phyloP scores from a whole-genome alignment of 2,113 vertebrate species.

The Laticauda laticaudata region DNA sequence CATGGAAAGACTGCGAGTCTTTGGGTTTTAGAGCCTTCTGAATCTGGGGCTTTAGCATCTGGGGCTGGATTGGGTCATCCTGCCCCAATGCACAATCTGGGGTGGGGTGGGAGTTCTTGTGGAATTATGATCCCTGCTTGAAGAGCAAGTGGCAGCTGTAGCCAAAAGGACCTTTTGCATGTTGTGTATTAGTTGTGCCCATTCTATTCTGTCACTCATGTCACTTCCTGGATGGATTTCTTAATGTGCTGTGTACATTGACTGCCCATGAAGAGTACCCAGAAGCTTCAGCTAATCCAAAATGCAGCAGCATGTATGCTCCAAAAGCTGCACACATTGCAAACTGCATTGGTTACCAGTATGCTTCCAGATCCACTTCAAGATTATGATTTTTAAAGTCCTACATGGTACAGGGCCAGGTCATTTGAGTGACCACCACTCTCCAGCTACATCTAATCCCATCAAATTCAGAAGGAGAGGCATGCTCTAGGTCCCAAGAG shows the following conservation, averaged over 20 bases:
- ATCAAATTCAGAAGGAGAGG: too few species aligned
- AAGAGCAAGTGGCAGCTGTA: not conserved
- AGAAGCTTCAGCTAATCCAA: not conserved
- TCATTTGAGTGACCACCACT: too few species aligned
- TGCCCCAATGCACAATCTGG: not conserved
- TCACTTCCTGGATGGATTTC: not conserved
- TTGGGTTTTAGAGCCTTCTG: not conserved
- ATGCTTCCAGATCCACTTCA: too few species aligned
- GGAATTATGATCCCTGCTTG: not conserved
- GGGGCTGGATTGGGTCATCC: not conserved
- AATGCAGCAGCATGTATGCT: not conserved
- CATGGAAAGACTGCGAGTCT: not conserved
- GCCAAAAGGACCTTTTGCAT: too few species aligned
- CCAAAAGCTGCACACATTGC: not conserved
- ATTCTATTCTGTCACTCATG: not conserved
- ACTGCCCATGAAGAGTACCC: not conserved
- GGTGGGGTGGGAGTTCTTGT: not conserved
- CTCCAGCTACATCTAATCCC: too few species aligned
- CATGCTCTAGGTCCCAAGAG: too few species aligned
- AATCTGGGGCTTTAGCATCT: not conserved
- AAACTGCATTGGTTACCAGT: too few species aligned
- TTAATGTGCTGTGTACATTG: not conserved
- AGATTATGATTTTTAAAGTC: too few species aligned
- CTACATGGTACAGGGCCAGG: too few species aligned
- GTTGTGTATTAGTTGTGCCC: not conserved